Evolutionary conservation across 2,113 vertebrate genomes (phyloP), one percentile per base, ranked within the genome.

Genomic region (Dolichotis patagonum): DNA sequence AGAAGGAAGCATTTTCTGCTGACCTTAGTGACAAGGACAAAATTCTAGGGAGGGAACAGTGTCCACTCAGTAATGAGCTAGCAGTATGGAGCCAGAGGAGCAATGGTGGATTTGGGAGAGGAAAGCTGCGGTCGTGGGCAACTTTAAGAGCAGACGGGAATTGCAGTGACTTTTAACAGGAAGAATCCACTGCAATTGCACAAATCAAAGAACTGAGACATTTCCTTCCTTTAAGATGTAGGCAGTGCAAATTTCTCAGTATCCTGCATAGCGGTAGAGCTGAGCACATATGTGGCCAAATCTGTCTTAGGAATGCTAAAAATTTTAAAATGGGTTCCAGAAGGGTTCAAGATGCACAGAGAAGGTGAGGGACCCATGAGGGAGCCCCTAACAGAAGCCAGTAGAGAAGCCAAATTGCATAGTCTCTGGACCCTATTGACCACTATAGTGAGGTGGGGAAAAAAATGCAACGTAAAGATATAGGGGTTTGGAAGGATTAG

Each of bases 221-320:
- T 94, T 91, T 81, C 71, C 6, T 80, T 86, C 54, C 80, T 65
- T 38, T 80, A 95, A 38, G 81, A 60, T 78, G 35, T 82, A 81
- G 26, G 81, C 82, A 89, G 10, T 19, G 38, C 24, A 63, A 85
- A 88, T 81, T 85, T 88, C 62, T 88, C 49, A 92, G 46, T 26
- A 81, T 77, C 38, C 38, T 30, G 22, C 28, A 54, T 56, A 60
- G 28, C 26, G 30, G 19, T 17, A 35, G 30, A 54, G 77, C 16
- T 35, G 77, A 77, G 16, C 26, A 54, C 28, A 12, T 54, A 35
- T 32, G 43, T 67, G n/a, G 16, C 63, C 24, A 13, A 85, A 24
- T 43, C 35, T 94, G 38, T 71, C 32, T 69, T 46, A 54, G 69
- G 81, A 87, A 96, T 67, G 67, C 80, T 91, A 4, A 77, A 60